Percentiles rank a stretch among this genome's conserved stretches.
Evolutionary conservation across 2,797 vertebrate genomes (phyloP).

Genomic region (Peromyscus attwateri): DNA sequence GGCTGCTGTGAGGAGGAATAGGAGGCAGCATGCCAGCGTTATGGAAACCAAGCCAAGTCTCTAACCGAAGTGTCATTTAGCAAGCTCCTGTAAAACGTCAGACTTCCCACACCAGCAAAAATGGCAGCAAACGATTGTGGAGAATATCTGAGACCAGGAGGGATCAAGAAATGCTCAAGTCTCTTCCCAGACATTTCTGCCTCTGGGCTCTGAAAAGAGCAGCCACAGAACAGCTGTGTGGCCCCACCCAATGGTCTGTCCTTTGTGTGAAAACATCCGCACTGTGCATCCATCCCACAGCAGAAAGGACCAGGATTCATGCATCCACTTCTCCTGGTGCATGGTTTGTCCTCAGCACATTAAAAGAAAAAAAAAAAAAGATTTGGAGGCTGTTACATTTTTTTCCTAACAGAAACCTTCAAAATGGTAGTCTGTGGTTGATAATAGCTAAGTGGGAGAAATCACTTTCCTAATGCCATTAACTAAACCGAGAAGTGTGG

Average conservation of each 20-base stretch:
- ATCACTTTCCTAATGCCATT: background rate
- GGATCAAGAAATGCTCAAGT: background rate
- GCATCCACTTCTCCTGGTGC: background rate
- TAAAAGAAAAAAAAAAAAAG: background rate
- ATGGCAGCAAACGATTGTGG: background rate
- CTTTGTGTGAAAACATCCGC: background rate
- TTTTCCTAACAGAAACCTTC: background rate
- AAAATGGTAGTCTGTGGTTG: background rate
- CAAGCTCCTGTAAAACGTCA: background rate
- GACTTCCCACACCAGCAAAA: background rate
- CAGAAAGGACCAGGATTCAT: background rate
- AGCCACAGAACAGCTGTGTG: background rate
- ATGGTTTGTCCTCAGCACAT: background rate
- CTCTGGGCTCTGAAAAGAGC: background rate
- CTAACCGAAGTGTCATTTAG: background rate
- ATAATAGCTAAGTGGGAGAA: background rate
- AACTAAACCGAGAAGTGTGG: background rate
- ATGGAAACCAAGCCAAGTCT: background rate
- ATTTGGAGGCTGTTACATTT: background rate
- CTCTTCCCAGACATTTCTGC: background rate
- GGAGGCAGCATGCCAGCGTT: background rate
- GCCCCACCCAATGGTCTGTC: background rate
- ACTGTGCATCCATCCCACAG: rapidly evolving
- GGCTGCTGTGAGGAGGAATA: no score
- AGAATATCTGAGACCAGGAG: background rate